Evolutionary conservation across 2,113 vertebrate species (phyloP), one percentile per base, ranked within the genome.

Genomic region (Sula dactylatra): DNA sequence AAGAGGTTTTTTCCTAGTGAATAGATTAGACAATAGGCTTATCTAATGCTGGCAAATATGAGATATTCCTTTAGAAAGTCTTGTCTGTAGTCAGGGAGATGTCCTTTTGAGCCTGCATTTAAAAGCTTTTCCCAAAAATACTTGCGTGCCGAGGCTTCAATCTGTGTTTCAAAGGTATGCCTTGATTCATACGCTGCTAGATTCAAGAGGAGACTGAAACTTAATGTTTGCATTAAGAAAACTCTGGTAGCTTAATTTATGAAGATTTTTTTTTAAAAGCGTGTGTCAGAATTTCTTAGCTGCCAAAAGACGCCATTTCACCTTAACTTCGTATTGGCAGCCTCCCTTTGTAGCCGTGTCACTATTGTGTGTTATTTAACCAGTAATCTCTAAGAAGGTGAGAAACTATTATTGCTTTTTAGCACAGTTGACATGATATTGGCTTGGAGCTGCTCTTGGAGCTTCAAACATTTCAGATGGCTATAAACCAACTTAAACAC

Each of bases 401-500:
- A 97, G 97, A 98, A 98, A 92, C 94, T 90, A 93, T 97, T 97
- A 96, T 69, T 96, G 95, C 96, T 96, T 96, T 98, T 97, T 96
- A 97, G 93, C 92, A 40, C 69, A 84, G 86, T 95, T 98, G 96
- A 98, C 98, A 94, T 93, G 96, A 87, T 87, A 79, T 79, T 98
- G 97, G 96, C 97, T 52, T 72, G 7, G 88, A 87, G 78, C 34
- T 82, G 49, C 2, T 29, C 92, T 72, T 79, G 79, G 90, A 94
- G 93, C 96, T 96, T 98, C 97, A 98, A 74, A 94, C 90, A 86
- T 97, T 96, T 97, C 97, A 94, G 40, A 95, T 98, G 97, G 98
- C 98, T 40, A 0, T 81, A 96, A 97, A 97, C 97, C 97, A 98
- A 98, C 89, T 96, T 87, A 98, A 98, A 98, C 98, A 98, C 94